phyloP scores from a whole-genome alignment of 35 echinoderm and acorn worm genomes.

The Lytechinus pictus region DNA sequence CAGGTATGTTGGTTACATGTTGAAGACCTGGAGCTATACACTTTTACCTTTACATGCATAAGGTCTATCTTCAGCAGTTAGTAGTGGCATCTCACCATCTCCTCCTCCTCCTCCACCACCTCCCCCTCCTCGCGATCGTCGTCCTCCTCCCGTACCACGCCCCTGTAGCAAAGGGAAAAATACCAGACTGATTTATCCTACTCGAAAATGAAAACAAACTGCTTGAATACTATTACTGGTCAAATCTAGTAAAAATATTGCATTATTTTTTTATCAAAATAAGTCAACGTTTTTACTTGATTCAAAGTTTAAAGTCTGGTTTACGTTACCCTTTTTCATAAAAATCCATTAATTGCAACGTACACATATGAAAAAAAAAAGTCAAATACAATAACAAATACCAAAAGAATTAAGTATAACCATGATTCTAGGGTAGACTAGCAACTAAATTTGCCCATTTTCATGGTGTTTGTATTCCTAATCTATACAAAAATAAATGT shows the following conservation, averaged over 20 bases:
- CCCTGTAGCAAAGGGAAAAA: conserved; percentile 29
- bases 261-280: no score
- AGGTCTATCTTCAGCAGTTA: conserved; percentile 85
- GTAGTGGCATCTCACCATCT: conserved; percentile 74
- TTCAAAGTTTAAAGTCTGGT: no score
- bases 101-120: not conserved
- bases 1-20: not conserved
- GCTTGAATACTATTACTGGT: not conserved
- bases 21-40: not conserved
- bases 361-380: no score
- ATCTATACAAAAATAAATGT: not conserved
- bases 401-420: no score
- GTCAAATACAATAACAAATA: no score
- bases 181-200: not conserved
- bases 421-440: no score
- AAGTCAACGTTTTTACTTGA: no score
- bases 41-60: conserved; percentile 83
- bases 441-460: not conserved
- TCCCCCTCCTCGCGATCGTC: conserved; percentile 21
- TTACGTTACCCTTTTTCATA: no score
- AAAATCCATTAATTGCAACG: no score
- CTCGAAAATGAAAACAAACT: not conserved
- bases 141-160: conserved; percentile 51
- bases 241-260: not conserved
- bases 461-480: not conserved